phyloP scores from a whole-genome alignment of 1,140 invertebrate species.

The Sesamia nonagrioides region DNA sequence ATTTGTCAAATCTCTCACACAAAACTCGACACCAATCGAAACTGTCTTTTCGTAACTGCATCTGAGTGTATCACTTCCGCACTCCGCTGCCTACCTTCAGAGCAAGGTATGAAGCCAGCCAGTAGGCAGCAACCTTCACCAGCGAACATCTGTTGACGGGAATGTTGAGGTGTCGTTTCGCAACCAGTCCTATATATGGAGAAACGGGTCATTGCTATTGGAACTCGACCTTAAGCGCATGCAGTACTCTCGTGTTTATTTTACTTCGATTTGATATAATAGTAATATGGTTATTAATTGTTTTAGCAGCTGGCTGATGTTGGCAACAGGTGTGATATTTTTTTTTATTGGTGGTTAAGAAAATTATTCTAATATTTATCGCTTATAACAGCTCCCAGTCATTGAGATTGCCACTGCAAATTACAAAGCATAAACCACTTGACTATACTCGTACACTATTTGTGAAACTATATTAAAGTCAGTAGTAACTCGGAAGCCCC shows the following conservation, averaged over 20 bases:
- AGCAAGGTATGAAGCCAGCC: neutral
- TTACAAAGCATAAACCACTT: too few species aligned
- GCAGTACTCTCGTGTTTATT: constrained; percentile 30
- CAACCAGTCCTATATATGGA: constrained; percentile 64
- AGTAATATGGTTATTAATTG: constrained; percentile 11
- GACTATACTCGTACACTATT: too few species aligned
- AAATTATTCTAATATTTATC: neutral
- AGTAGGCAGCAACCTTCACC: constrained; percentile 57
- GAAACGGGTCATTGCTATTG: constrained; percentile 69
- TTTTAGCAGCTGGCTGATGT: neutral
- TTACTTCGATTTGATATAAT: constrained; percentile 47
- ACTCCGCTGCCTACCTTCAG: constrained; percentile 15
- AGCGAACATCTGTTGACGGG: constrained; percentile 63
- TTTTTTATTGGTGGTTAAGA: too few species aligned
- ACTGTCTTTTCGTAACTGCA: too few species aligned
- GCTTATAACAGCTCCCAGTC: neutral
- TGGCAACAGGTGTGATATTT: neutral
- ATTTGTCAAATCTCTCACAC: too few species aligned
- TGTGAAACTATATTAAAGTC: too few species aligned
- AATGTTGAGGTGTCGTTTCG: constrained; percentile 67
- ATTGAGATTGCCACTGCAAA: too few species aligned
- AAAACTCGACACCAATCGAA: too few species aligned
- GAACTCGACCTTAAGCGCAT: constrained; percentile 58
- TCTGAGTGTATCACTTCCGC: neutral
- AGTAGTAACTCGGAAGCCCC: too few species aligned